Conservation (phyloP, 2,113 vertebrate species). For the Phalacrocorax pelagicus region DNA sequence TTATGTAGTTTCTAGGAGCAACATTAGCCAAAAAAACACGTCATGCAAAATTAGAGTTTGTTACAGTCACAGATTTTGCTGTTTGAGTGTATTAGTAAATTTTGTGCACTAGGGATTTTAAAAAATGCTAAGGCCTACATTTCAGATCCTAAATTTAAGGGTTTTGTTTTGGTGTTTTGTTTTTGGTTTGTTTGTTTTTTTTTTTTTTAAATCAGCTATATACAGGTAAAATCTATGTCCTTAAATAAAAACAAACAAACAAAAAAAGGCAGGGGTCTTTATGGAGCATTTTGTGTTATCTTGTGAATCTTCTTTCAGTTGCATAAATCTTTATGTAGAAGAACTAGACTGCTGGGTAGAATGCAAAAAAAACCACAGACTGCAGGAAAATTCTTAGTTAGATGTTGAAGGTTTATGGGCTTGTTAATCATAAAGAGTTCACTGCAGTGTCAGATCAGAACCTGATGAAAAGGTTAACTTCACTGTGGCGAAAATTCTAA, state of each 20-base stretch:
- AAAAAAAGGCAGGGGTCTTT: background rate
- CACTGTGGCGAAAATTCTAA: background rate
- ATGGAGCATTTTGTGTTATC: background rate
- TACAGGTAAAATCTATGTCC: background rate
- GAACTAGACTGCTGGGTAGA: background rate
- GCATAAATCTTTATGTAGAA: background rate
- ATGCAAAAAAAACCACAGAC: background rate
- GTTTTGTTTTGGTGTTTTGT: no score
- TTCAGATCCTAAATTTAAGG: background rate
- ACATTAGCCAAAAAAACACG: rapidly evolving
- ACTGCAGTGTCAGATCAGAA: background rate
- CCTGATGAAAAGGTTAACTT: background rate
- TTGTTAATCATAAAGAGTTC: background rate
- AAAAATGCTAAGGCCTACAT: background rate
- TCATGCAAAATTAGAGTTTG: background rate
- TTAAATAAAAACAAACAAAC: background rate
- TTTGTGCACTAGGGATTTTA: background rate
- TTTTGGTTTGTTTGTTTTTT: no score
- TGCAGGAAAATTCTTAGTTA: background rate
- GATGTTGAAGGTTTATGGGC: background rate
- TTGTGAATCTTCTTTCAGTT: background rate
- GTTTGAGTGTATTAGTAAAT: background rate
- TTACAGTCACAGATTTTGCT: background rate
- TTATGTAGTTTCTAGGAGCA: background rate
- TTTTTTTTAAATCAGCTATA: background rate